These are phyloP conservation scores for Cricetomys ansorgei DNA, from an alignment of 2,113 vertebrate genomes.

Conservation along the genomic window DNA sequence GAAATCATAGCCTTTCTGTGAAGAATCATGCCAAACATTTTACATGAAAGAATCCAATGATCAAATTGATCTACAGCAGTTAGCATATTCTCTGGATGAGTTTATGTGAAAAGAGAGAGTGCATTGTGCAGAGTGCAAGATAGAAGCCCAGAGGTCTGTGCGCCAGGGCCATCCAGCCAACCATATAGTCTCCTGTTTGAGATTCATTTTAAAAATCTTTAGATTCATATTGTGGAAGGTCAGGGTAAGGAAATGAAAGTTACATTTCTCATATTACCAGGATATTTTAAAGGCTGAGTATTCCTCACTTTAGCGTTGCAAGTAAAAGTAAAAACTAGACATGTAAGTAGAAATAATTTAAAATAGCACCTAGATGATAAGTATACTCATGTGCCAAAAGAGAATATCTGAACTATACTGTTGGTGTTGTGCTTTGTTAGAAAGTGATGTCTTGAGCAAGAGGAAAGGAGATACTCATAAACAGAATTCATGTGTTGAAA, in stretches of 20 bases:
- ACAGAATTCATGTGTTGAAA: slow-evolving; percentile 76
- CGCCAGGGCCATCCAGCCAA: slow-evolving; percentile 19
- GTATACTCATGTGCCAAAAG: slow-evolving; percentile 1
- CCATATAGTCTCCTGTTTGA: slow-evolving; percentile 37
- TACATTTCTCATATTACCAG: slow-evolving; percentile 62
- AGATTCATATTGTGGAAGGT: not conserved
- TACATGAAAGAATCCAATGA: slow-evolving; percentile 60
- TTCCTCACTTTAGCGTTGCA: slow-evolving; percentile 26
- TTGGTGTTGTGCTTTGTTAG: slow-evolving; percentile 61
- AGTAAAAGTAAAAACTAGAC: slow-evolving; percentile 47
- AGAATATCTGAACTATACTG: not conserved
- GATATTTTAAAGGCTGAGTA: slow-evolving; percentile 47
- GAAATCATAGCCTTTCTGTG: slow-evolving; percentile 38
- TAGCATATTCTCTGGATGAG: slow-evolving; percentile 63
- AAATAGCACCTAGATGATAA: slow-evolving; percentile 14
- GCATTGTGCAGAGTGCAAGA: slow-evolving; percentile 22
- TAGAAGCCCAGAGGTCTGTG: slow-evolving; percentile 21
- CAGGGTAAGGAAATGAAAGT: not conserved
- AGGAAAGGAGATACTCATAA: slow-evolving; percentile 67
- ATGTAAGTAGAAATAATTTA: slow-evolving; percentile 57
- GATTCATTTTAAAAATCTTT: slow-evolving; percentile 42
- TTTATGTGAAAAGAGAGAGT: not conserved
- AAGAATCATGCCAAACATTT: slow-evolving; percentile 42
- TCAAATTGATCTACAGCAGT: slow-evolving; percentile 70
- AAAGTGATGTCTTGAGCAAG: slow-evolving; percentile 75